Conservation (phyloP, 1,140 invertebrate genomes). For the Lamellibrachia luymesi region DNA sequence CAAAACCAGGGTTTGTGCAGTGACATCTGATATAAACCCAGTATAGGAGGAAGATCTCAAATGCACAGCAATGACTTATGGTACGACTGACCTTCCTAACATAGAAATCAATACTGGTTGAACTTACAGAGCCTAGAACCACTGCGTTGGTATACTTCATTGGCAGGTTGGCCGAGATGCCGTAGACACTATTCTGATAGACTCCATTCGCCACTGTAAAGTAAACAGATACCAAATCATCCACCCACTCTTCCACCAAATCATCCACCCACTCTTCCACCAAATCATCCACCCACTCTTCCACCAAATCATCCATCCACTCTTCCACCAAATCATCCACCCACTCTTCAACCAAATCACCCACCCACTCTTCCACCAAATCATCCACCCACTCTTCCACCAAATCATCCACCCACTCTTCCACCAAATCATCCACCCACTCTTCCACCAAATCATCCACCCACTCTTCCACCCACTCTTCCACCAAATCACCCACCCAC, state of each 20-base stretch:
- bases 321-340: no score
- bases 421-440: no score
- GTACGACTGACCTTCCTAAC: background rate
- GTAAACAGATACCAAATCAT: background rate
- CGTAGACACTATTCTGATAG: conserved; percentile 97
- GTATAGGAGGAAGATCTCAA: background rate
- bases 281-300: background rate
- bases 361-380: no score
- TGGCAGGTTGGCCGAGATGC: conserved; percentile 89
- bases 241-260: conserved; percentile 7
- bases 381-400: no score
- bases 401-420: no score
- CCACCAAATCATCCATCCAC: no score
- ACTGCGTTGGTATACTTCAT: conserved; percentile 92
- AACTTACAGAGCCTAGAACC: conserved; percentile 80
- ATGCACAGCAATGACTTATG: background rate
- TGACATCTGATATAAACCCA: background rate
- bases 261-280: background rate
- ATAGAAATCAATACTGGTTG: background rate
- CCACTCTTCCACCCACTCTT: no score
- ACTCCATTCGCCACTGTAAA: conserved; percentile 81
- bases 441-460: no score
- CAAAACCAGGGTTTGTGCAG: background rate
- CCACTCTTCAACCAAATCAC: no score
- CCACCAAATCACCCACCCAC: no score